Base-by-base conservation (phyloP, 2,113 vertebrate genomes). In the Myotis lucifugus region DNA sequence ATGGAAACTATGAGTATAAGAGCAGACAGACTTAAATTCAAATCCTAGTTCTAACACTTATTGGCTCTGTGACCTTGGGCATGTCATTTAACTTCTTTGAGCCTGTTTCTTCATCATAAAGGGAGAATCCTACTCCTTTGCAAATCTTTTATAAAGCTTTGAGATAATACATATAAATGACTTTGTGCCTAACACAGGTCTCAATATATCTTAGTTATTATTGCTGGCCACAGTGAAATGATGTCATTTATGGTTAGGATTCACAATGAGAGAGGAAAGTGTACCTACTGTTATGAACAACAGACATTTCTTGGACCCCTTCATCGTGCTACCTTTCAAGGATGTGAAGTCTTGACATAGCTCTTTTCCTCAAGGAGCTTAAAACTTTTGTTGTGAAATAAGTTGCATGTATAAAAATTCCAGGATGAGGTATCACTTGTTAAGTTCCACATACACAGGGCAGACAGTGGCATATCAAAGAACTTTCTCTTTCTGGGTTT, bases 381-480 rank as follows among this genome's bases (percentile, higher is more conserved):
- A 91, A 76, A 72, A 67, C 59, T 96, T 92, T 95, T 93, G 34
- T 94, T 95, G 74, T n/a, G 73, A 94, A 91, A 29, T 42, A 52
- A 76, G 73, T 34, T 83, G 42, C 54, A 37, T 85, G 48, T 83
- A 66, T 96, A 88, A 78, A 73, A 94, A 76, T 86, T 59, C 64
- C 32, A 81, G 78, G 52, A 74, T 37, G 37, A 46, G 69, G 29
- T 66, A 67, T 67, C 87, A 67, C 76, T 78, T 93, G 66, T 90
- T 93, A 85, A 82, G 72, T 95, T 93, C 78, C 67, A 82, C 27
- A 88, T 88, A 78, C 27, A 18, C 56, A 19, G 42, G 54, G 40
- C 59, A 91, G 83, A 74, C 23, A 77, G 59, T 84, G 56, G 29
- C 56, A 21, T 34, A 78, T 93, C 46, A 81, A 12, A 92, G 32